Evolutionary conservation across 2,113 vertebrate genomes (phyloP).

Genomic region (Podocnemis expansa): DNA sequence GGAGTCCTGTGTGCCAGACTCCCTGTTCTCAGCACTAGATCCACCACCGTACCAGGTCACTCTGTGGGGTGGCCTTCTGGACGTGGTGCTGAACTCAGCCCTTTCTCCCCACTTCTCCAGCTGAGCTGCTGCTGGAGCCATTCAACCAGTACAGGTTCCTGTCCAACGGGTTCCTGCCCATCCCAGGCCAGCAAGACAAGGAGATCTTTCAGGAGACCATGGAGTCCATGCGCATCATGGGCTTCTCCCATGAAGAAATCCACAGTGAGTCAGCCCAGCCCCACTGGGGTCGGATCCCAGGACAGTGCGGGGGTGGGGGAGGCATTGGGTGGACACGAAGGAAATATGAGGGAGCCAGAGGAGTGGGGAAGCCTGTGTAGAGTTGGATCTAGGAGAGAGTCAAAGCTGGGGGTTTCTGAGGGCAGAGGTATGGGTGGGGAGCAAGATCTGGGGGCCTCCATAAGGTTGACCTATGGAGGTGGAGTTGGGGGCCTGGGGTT

Average conservation of each 20-base stretch:
- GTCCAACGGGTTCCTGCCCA: constrained; percentile 82
- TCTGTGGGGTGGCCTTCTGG: fast-evolving
- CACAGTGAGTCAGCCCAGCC: constrained; percentile 77
- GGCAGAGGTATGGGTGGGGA: too few relatives aligned
- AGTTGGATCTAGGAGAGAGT: not conserved
- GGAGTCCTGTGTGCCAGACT: not conserved
- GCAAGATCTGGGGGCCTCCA: not conserved
- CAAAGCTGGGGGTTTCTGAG: too few relatives aligned
- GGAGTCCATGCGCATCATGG: constrained; percentile 92
- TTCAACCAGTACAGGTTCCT: constrained; percentile 88
- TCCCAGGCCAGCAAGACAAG: constrained; percentile 86
- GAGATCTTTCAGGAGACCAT: constrained; percentile 92
- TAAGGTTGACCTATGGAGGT: not conserved
- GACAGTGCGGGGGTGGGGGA: not conserved
- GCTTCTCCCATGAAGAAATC: constrained; percentile 86
- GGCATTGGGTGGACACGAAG: not conserved
- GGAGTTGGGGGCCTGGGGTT: too few relatives aligned
- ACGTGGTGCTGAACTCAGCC: fast-evolving
- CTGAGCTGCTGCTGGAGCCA: constrained; percentile 84
- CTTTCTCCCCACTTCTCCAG: constrained; percentile 53
- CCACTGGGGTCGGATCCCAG: fast-evolving
- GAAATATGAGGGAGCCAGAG: too few relatives aligned
- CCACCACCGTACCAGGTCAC: not conserved
- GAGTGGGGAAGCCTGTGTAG: not conserved
- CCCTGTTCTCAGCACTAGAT: not conserved